Evolutionary conservation across 2,888 invertebrate species (phyloP).

Genomic region (Sarcophaga rosellei): DNA sequence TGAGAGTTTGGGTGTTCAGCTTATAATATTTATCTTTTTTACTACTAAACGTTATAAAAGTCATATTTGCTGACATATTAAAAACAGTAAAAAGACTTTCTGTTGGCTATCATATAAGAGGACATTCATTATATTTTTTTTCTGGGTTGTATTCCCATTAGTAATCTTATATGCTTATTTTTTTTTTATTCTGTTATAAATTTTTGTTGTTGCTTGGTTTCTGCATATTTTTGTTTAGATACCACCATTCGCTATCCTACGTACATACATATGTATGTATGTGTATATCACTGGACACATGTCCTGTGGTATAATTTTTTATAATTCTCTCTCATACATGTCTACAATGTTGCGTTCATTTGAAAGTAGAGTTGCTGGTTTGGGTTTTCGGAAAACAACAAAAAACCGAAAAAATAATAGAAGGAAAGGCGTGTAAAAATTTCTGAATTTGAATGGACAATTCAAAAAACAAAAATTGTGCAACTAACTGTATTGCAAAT

Average conservation of each 20-base stretch:
- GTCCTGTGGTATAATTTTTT: constrained; percentile 50
- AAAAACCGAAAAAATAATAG: not conserved
- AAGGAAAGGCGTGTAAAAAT: not conserved
- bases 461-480: constrained; percentile 3
- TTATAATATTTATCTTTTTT: no score
- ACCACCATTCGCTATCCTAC: constrained; percentile 16
- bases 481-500: not conserved
- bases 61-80: no score
- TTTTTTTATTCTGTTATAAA: not conserved
- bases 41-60: no score
- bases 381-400: not conserved
- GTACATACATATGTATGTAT: no score
- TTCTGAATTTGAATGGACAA: constrained; percentile 44
- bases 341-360: not conserved
- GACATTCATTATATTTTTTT: no score
- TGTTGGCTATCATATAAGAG: no score
- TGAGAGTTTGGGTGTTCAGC: no score
- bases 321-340: constrained; percentile 4
- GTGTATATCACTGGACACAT: constrained; percentile 47
- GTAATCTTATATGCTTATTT: not conserved
- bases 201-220: not conserved
- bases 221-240: constrained; percentile 51
- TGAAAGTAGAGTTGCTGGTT: not conserved
- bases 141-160: not conserved
- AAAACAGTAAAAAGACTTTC: no score